Percentiles rank a stretch among this genome's conserved stretches.
Conservation (phyloP, 2,113 vertebrate genomes). For the Colossoma macropomum region DNA sequence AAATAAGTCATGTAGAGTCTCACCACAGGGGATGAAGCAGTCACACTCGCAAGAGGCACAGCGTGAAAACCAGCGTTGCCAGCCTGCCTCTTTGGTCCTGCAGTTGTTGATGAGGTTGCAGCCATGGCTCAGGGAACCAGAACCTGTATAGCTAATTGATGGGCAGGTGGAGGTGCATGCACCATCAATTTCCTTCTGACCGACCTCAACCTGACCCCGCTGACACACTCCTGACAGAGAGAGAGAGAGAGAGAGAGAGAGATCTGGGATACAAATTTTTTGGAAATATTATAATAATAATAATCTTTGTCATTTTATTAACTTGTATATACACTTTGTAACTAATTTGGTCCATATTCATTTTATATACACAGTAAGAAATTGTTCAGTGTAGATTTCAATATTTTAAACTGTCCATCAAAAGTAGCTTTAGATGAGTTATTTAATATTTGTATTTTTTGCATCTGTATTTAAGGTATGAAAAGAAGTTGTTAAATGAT, state of each 20-base stretch:
- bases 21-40: conserved; percentile 79
- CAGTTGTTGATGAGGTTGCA: conserved; percentile 81
- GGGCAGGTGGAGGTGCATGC: conserved; percentile 79
- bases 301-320: too few species aligned
- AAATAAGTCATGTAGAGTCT: conserved; percentile 40
- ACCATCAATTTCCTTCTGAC: conserved; percentile 75
- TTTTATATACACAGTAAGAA: too few species aligned
- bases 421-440: too few species aligned
- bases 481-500: too few species aligned
- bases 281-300: too few species aligned
- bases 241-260: not conserved
- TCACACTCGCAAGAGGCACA: conserved; percentile 82
- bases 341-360: too few species aligned
- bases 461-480: too few species aligned
- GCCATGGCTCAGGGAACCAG: conserved; percentile 68
- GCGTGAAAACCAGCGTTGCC: conserved; percentile 81
- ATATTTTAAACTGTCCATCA: too few species aligned
- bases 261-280: too few species aligned
- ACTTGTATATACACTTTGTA: too few species aligned
- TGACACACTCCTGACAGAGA: conserved; percentile 79
- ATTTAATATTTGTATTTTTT: too few species aligned
- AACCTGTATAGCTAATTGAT: conserved; percentile 63
- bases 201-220: conserved; percentile 76
- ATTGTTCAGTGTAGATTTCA: too few species aligned
- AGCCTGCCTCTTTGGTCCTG: conserved; percentile 74